These are phyloP conservation scores for Protophormia terraenovae DNA, from an alignment of 2,888 invertebrate species.

Conservation along the genomic window DNA sequence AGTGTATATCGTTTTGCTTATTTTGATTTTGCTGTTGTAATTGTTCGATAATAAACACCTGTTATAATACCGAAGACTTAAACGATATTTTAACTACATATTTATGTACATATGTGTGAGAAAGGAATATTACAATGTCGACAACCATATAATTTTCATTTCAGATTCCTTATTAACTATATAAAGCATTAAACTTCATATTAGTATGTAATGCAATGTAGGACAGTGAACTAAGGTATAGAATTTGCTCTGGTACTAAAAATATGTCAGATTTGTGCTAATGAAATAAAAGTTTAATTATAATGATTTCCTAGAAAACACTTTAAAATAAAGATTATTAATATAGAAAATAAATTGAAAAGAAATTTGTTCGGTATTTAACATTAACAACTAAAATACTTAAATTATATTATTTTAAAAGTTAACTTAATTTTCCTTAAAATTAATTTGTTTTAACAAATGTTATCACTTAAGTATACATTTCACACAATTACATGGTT, in stretches of 20 bases:
- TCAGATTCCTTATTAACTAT: slow-evolving; percentile 29
- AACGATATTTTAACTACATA: too few relatives aligned
- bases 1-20: slow-evolving; percentile 38
- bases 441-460: background rate
- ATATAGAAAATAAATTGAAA: slow-evolving; percentile 13
- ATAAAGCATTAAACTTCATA: too few relatives aligned
- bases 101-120: too few relatives aligned
- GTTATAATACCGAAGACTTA: slow-evolving; percentile 53
- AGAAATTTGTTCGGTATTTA: background rate
- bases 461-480: background rate
- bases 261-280: slow-evolving; percentile 12
- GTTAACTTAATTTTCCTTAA: background rate
- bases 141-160: too few relatives aligned
- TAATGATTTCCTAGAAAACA: slow-evolving; percentile 13
- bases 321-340: background rate
- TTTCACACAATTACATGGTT: slow-evolving; percentile 36
- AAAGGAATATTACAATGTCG: background rate
- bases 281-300: slow-evolving; percentile 19
- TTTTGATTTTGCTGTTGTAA: slow-evolving; percentile 62
- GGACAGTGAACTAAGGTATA: slow-evolving; percentile 45
- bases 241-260: too few relatives aligned
- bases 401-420: background rate
- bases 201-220: slow-evolving; percentile 33
- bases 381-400: too few relatives aligned
- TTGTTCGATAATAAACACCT: slow-evolving; percentile 67